phyloP scores from a whole-genome alignment of 2,113 vertebrate genomes.

The Glaucidium brasilianum region DNA sequence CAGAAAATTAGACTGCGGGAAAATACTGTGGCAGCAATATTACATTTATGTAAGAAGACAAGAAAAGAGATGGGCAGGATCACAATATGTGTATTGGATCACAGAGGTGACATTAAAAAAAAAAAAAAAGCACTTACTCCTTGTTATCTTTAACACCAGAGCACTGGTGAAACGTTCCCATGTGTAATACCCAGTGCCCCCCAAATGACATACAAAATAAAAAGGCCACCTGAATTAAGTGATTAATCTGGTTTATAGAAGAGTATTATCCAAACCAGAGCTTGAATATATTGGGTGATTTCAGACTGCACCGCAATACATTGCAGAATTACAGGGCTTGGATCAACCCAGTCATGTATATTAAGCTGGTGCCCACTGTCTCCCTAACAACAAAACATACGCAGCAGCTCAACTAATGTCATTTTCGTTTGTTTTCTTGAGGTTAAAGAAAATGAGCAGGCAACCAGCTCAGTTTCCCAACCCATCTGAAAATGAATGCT shows the following conservation, averaged over 20 bases:
- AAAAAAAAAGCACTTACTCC: neutral
- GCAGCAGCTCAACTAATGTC: neutral
- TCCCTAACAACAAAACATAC: neutral
- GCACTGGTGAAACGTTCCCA: neutral
- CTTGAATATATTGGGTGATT: neutral
- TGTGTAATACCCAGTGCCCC: accelerated
- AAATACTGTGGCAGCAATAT: neutral
- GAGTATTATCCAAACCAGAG: neutral
- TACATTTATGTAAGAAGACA: neutral
- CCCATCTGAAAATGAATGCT: neutral
- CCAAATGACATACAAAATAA: neutral
- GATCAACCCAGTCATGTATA: neutral
- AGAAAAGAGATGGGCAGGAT: neutral
- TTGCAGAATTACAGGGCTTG: neutral
- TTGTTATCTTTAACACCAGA: neutral
- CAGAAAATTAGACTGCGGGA: neutral
- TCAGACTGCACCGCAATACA: neutral
- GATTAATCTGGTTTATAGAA: neutral
- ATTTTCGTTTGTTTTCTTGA: neutral
- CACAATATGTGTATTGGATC: neutral
- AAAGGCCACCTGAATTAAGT: neutral
- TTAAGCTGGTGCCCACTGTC: neutral
- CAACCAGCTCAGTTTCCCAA: neutral
- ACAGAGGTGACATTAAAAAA: neutral
- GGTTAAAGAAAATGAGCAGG: neutral